Base-by-base conservation (phyloP, 2,113 vertebrate genomes). In the Corythaeola cristata region DNA sequence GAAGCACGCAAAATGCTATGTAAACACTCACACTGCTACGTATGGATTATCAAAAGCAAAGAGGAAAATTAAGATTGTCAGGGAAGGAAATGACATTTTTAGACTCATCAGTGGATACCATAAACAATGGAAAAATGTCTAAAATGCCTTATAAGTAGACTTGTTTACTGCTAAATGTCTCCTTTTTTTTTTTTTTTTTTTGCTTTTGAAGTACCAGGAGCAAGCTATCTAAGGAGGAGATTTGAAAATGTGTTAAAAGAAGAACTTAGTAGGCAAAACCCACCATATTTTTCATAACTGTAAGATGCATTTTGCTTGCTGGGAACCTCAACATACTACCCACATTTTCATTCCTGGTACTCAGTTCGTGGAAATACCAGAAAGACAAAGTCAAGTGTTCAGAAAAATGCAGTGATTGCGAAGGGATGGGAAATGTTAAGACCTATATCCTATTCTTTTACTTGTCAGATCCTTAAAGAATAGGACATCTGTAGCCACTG, bases 31-130 rank as follows among this genome's bases (percentile, higher is more conserved):
- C 66, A 53, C 2, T 18, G 64, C 53, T 79, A 77, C 71, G 56
- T 63, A 85, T 3, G 47, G 52, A 85, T 85, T 86, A 93, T 73
- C 84, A 86, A 96, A 95, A 96, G 71, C 19, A 83, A 85, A 88
- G 45, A 68, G 39, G 69, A 79, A 80, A 85, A 85, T 45, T 39
- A 92, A 89, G 45, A 76, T 75, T 71, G 39, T 60, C 77, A 72
- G 91, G 71, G 79, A 82, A 93, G 88, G 94, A 96, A 93, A 64
- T 72, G 0, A 58, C 90, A 83, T 89, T 92, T 94, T 95, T 82
- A 76, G 93, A 94, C 69, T 60, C 56, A 30, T 72, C 66, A 26
- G 45, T 78, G 45, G 35, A 89, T 63, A 87, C 16, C 81, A 86
- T 85, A 86, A 95, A 90, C 88, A 94, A 67, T 80, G 80, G 67